Conservation (phyloP, 2,888 invertebrate species). For the Tetramorium bicarinatum region DNA sequence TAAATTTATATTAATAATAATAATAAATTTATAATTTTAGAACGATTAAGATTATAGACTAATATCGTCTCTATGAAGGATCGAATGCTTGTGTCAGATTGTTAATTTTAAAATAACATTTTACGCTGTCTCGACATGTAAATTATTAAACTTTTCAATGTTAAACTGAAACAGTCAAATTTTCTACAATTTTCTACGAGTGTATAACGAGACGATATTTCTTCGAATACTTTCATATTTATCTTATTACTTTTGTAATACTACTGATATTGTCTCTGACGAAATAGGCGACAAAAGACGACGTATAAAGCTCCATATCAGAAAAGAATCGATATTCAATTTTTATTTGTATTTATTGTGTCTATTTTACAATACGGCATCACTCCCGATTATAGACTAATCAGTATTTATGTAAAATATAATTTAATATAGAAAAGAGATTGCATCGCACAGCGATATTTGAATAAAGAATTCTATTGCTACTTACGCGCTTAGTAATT, state of each 20-base stretch:
- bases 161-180: conserved; percentile 54
- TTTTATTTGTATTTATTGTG: conserved; percentile 69
- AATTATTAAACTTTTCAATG: conserved; percentile 45
- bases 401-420: conserved; percentile 79
- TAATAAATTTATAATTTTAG: no score
- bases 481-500: conserved; percentile 7
- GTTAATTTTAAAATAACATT: conserved; percentile 32
- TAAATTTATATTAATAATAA: conserved; percentile 68
- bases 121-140: conserved; percentile 15
- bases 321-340: conserved; percentile 52
- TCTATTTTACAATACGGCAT: conserved; percentile 72
- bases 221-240: conserved; percentile 57
- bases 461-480: conserved; percentile 39
- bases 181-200: conserved; percentile 72
- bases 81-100: conserved; percentile 33
- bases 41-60: conserved; percentile 38
- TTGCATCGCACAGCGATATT: conserved; percentile 22
- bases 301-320: conserved; percentile 61
- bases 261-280: conserved; percentile 5
- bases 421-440: conserved; percentile 77
- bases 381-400: conserved; percentile 75
- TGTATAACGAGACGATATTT: conserved; percentile 64
- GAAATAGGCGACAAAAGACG: conserved; percentile 31
- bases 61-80: conserved; percentile 63
- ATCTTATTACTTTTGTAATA: conserved; percentile 43